Conservation (phyloP, 2,113 vertebrate genomes). For the Coregonus clupeaformis region DNA sequence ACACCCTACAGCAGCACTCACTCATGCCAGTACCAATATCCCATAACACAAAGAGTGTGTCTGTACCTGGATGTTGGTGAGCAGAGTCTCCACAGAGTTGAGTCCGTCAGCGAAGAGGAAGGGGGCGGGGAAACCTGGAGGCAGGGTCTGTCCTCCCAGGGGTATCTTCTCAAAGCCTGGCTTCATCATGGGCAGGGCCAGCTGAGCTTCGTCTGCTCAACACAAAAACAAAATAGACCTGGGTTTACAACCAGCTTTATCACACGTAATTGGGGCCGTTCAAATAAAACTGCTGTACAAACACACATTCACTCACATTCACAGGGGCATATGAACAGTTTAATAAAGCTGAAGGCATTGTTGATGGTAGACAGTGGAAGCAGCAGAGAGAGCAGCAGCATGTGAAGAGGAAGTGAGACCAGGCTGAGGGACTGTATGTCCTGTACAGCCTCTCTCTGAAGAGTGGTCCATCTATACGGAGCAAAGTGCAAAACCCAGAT, state of each 20-base stretch:
- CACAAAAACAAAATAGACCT: conserved; percentile 4
- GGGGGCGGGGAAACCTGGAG: conserved; percentile 81
- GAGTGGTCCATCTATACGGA: too few relatives aligned
- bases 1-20: too few relatives aligned
- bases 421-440: too few relatives aligned
- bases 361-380: too few relatives aligned
- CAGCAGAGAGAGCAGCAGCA: too few relatives aligned
- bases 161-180: conserved; percentile 83
- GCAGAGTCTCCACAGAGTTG: conserved; percentile 86
- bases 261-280: not conserved
- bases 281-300: not conserved
- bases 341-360: too few relatives aligned
- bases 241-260: not conserved
- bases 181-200: conserved; percentile 84
- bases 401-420: too few relatives aligned
- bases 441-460: too few relatives aligned
- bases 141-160: conserved; percentile 79
- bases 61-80: conserved; percentile 91
- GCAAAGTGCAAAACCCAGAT: too few relatives aligned
- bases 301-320: not conserved
- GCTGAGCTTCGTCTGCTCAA: conserved; percentile 79
- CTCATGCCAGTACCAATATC: too few relatives aligned
- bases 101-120: conserved; percentile 86
- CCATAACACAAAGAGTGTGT: not conserved
- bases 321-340: too few relatives aligned